Evolutionary conservation across 2,888 invertebrate species (phyloP), one percentile per base, ranked within the genome.

Genomic region (Griposia aprilina): DNA sequence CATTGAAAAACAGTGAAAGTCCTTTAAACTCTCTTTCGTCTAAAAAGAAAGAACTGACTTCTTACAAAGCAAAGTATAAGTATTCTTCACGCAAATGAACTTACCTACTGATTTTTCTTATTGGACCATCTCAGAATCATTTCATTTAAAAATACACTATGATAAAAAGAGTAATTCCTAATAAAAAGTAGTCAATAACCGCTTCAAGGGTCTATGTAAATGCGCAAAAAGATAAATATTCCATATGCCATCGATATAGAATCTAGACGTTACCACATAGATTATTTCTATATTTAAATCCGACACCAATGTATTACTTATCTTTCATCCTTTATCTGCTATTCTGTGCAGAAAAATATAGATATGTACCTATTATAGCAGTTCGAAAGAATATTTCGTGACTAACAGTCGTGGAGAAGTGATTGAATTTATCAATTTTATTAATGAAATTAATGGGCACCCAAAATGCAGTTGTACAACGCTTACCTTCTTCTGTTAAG

Each of bases 201-300:
- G 48, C 59, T 57, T 73, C 72, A 74, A 75, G 74, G 52, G 30
- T 26, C 66, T 68, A 52, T 66, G 41, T 66, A 78, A 80, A 83
- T 72, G 81, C 90, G 88, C 83, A 90, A 78, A 84, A 84, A 85
- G 90, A 90, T 90, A 89, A 90, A 85, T 81, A 87, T 86, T 84
- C 81, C 84, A 83, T 84, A 74, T 73, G 67, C 81, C 66, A 65
- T 78, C 69, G 26, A 70, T 74, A 75, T 63, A 59, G 45, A 78
- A 79, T 60, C 70, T 60, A 68, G 66, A 78, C 65, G 45, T 80
- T 79, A 78, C 79, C 83, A 84, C 78, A 84, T 68, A 81, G 81
- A 86, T 82, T 81, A 83, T 78, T 63, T 87, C 80, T 89, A 86
- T 86, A 85, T 83, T 81, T 83, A 78, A 84, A 80, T 80, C 76